Conservation (phyloP, 35 echinoderm and acorn worm genomes). For the Lytechinus variegatus region DNA sequence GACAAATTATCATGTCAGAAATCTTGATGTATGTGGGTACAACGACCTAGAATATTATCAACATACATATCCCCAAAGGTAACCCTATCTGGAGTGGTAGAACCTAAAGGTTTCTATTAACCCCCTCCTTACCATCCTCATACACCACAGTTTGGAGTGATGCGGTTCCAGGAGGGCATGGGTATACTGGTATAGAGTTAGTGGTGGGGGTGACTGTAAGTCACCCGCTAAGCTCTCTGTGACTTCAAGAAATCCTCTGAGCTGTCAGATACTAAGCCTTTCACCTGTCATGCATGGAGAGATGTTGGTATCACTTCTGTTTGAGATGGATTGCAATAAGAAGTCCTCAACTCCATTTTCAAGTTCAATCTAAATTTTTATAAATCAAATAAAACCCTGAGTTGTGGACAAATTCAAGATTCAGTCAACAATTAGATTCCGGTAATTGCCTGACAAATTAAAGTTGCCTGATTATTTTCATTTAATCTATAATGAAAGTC, state of each 20-base stretch:
- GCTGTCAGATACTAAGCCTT: background rate
- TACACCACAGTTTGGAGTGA: background rate
- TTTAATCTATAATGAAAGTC: too few relatives aligned
- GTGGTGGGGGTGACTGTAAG: background rate
- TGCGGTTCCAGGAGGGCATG: background rate
- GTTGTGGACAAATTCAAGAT: too few relatives aligned
- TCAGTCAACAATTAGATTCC: too few relatives aligned
- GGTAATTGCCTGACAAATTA: too few relatives aligned
- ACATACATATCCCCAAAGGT: background rate
- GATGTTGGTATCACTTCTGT: background rate
- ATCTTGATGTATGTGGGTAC: background rate
- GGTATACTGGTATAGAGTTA: background rate
- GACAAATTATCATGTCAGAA: background rate
- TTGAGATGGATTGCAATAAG: background rate
- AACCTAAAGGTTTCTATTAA: background rate
- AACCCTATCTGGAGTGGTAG: background rate
- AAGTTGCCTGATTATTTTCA: too few relatives aligned
- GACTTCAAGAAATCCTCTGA: background rate
- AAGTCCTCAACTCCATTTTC: background rate
- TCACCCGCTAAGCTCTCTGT: slow-evolving; percentile 8
- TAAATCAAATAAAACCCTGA: background rate
- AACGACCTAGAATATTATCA: background rate
- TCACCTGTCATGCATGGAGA: background rate
- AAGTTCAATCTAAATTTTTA: background rate
- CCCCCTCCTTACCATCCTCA: background rate